A percentile compares a stretch with the other conserved stretches of the same genome.
phyloP scores from a whole-genome alignment of 1,140 invertebrate species.

The Coenobita brevimanus region DNA sequence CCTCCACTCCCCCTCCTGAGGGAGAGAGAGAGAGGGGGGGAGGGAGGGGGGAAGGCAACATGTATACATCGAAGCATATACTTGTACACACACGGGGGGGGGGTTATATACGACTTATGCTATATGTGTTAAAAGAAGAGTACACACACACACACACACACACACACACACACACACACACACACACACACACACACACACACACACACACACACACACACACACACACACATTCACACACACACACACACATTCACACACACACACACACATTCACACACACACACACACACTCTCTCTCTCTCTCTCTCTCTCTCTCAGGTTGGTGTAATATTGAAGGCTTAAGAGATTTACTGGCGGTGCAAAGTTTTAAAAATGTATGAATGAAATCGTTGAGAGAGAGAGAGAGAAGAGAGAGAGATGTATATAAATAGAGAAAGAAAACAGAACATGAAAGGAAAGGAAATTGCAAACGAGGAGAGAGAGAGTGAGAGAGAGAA shows the following conservation, averaged over 20 bases:
- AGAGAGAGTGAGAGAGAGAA: neutral
- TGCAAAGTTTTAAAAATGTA: too few species aligned
- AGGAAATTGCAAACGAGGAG: neutral
- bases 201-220: slow-evolving; percentile 22
- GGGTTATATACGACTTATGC: too few species aligned
- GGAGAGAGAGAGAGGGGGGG: too few species aligned
- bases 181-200: slow-evolving; percentile 6
- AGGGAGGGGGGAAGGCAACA: too few species aligned
- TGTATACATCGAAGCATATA: too few species aligned
- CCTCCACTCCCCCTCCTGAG: neutral
- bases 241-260: neutral
- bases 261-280: neutral
- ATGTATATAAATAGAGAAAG: neutral
- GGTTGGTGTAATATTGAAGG: too few species aligned
- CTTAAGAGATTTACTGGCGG: too few species aligned
- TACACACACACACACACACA: neutral
- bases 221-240: neutral
- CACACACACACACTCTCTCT: slow-evolving; percentile 5
- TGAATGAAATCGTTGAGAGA: too few species aligned
- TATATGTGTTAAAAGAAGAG: neutral
- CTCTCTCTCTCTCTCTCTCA: neutral
- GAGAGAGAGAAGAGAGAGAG: too few species aligned
- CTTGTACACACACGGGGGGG: too few species aligned
- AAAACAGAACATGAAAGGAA: neutral
- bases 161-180: neutral